phyloP scores from a whole-genome alignment of 2,113 vertebrate species.

The Plecotus auritus region DNA sequence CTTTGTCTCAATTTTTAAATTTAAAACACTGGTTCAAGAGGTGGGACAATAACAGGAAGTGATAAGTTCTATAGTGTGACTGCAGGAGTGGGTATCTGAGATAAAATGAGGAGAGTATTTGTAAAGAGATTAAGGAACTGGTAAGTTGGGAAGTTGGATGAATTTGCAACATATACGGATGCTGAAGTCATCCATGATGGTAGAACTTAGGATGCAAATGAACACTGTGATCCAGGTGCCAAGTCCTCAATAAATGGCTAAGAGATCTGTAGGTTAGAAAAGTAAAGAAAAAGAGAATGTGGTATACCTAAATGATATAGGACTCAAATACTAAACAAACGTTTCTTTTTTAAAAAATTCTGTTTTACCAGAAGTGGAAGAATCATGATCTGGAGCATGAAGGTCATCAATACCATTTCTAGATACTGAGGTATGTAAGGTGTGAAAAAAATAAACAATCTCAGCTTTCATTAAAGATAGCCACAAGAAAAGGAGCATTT shows the following conservation, averaged over 20 bases:
- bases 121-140: not conserved
- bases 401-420: not conserved
- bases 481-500: not conserved
- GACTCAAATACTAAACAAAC: not conserved
- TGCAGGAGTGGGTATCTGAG: not conserved
- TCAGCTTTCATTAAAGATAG: not conserved
- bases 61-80: not conserved
- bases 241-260: not conserved
- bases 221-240: not conserved
- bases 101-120: not conserved
- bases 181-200: not conserved
- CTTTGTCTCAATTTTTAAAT: not conserved
- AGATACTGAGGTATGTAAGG: not conserved
- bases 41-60: not conserved
- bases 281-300: not conserved
- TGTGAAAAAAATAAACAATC: constrained; percentile 17
- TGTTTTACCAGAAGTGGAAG: not conserved
- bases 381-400: not conserved
- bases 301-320: not conserved
- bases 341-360: not conserved
- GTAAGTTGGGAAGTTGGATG: not conserved
- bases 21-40: not conserved
- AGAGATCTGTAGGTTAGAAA: not conserved
- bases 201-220: not conserved
- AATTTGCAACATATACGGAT: not conserved